Evolutionary conservation across 2,888 invertebrate genomes (phyloP), one percentile per base, ranked within the genome.

Genomic region (Diplolepis rosae): DNA sequence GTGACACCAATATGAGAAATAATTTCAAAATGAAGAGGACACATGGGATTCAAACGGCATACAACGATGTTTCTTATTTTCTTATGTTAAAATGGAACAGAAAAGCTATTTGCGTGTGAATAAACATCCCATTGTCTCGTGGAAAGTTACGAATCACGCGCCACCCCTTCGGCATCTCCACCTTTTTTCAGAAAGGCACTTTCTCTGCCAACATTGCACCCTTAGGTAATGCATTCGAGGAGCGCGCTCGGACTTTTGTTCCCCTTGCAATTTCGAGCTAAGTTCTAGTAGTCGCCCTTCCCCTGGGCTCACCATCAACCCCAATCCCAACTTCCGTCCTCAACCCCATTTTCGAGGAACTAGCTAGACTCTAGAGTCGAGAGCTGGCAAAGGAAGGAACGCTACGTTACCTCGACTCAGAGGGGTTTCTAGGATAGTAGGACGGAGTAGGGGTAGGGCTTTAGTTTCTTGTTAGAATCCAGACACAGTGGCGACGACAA

Each of bases 381-480:
- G 71, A 72, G 71, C 45, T 70, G 76, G 77, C 75, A 77, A 79
- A 77, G 82, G 79, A 82, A 82, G 79, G 81, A 82, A 79, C 80
- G 81, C 77, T 79, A 79, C 76, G 80, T 77, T 76, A 76, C 77
- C 77, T 80, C 78, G 82, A 78, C 78, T 72, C 76, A 77, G 74
- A 81, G 81, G 81, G 80, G 78, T 75, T 78, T 73, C 70, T 80
- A 76, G 80, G 77, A 78, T 77, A 76, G 78, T 82, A 80, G 83
- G 82, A 82, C 84, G 83, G 83, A 79, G 78, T 77, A 76, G 76
- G 71, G 76, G 80, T 76, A 78, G 79, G 75, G 79, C 77, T 76
- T 84, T 84, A 85, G 87, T 87, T 87, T 87, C 87, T 87, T 87
- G 87, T 87, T 87, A 87, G 85, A 85, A 85, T 87, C 85, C 87